A percentile compares a stretch with the other conserved stretches of the same genome.
Evolutionary conservation across 2,888 invertebrate genomes (phyloP).

Genomic region (Aphodius granarius): DNA sequence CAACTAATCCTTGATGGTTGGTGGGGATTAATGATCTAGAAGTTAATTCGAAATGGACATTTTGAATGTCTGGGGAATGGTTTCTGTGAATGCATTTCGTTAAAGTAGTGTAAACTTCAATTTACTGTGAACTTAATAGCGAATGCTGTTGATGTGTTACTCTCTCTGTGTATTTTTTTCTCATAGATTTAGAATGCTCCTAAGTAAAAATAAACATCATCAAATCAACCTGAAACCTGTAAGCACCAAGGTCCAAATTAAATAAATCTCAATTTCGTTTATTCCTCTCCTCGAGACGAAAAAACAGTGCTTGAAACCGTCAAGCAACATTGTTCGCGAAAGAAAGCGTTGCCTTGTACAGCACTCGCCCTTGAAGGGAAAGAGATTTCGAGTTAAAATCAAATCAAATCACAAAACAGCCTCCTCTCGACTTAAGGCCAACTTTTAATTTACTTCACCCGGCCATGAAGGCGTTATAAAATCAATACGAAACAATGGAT

Average conservation of each 20-base stretch:
- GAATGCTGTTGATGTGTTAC: background rate
- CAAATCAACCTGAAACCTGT: too few relatives aligned
- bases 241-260: background rate
- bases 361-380: too few relatives aligned
- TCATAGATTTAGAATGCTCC: too few relatives aligned
- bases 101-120: background rate
- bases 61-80: background rate
- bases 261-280: background rate
- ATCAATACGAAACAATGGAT: background rate
- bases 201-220: too few relatives aligned
- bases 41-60: background rate
- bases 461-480: background rate
- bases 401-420: background rate
- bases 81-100: background rate
- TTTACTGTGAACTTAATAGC: background rate
- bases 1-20: background rate
- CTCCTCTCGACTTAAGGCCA: background rate
- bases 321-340: background rate
- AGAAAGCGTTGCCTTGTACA: background rate
- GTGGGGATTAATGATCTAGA: background rate
- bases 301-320: background rate
- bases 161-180: too few relatives aligned
- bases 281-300: background rate
- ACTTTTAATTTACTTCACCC: background rate
- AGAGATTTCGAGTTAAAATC: background rate